Conservation (phyloP, 2,888 invertebrate genomes). For the Spodoptera littoralis region DNA sequence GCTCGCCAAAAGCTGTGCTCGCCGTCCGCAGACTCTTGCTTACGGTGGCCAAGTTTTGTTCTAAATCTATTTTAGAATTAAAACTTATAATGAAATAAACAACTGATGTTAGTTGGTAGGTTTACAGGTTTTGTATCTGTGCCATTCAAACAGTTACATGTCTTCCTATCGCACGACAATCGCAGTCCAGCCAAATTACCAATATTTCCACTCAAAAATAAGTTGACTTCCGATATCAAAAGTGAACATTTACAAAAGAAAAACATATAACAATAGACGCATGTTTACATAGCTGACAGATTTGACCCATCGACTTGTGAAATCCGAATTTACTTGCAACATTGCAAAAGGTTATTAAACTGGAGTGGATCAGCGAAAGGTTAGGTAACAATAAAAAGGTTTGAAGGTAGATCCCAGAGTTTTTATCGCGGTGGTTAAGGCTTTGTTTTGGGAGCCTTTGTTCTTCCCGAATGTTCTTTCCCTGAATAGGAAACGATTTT, state of each 20-base stretch:
- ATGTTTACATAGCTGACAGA: conserved; percentile 39
- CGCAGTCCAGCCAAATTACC: no score
- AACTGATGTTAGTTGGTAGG: no score
- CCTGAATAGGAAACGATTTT: conserved; percentile 77
- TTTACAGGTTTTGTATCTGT: no score
- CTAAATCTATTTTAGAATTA: not conserved
- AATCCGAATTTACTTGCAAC: conserved; percentile 68
- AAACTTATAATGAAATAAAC: no score
- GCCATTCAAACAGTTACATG: no score
- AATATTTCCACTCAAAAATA: no score
- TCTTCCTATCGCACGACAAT: no score
- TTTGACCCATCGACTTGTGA: conserved; percentile 48
- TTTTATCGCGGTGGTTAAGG: conserved; percentile 70
- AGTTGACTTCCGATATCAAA: conserved; percentile 1
- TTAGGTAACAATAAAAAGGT: conserved; percentile 80
- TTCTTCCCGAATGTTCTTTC: conserved; percentile 66
- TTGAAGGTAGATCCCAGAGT: conserved; percentile 72
- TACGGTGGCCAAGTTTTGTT: not conserved
- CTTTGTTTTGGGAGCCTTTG: conserved; percentile 76
- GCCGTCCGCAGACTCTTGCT: no score
- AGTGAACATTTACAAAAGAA: conserved; percentile 29
- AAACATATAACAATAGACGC: conserved; percentile 39
- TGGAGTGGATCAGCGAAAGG: conserved; percentile 80
- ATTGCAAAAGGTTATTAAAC: conserved; percentile 76
- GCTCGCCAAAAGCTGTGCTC: no score